Evolutionary conservation across 2,113 vertebrate genomes (phyloP).

Genomic region (Platysternon megacephalum): DNA sequence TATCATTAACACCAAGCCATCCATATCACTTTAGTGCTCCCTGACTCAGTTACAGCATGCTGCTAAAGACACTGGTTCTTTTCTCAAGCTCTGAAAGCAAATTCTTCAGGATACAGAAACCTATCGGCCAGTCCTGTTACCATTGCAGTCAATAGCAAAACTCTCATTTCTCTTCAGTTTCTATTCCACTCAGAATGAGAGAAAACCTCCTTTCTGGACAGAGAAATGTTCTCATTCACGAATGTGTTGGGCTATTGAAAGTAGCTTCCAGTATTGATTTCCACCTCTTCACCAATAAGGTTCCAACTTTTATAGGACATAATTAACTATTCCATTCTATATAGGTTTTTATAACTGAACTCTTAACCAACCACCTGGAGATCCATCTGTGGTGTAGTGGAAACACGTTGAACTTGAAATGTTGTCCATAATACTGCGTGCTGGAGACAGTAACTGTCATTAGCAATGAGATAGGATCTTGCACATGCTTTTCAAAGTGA

Average conservation of each 20-base stretch:
- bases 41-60: too few species aligned
- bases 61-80: too few species aligned
- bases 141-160: neutral
- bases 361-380: neutral
- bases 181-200: neutral
- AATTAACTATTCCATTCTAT: neutral
- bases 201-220: neutral
- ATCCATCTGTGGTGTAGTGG: neutral
- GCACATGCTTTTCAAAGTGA: neutral
- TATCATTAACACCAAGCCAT: too few species aligned
- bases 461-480: neutral
- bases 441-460: neutral
- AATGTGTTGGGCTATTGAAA: neutral
- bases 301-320: neutral
- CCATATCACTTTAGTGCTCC: too few species aligned
- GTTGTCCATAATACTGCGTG: neutral
- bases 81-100: too few species aligned
- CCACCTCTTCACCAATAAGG: neutral
- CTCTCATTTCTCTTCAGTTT: neutral
- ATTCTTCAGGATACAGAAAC: too few species aligned
- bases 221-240: neutral
- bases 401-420: neutral
- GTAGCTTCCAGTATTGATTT: neutral
- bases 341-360: neutral
- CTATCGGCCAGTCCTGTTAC: too few species aligned